A percentile compares a stretch with the other conserved stretches of the same genome.
phyloP scores from a whole-genome alignment of 2,797 vertebrate species.

The Trachurus trachurus region DNA sequence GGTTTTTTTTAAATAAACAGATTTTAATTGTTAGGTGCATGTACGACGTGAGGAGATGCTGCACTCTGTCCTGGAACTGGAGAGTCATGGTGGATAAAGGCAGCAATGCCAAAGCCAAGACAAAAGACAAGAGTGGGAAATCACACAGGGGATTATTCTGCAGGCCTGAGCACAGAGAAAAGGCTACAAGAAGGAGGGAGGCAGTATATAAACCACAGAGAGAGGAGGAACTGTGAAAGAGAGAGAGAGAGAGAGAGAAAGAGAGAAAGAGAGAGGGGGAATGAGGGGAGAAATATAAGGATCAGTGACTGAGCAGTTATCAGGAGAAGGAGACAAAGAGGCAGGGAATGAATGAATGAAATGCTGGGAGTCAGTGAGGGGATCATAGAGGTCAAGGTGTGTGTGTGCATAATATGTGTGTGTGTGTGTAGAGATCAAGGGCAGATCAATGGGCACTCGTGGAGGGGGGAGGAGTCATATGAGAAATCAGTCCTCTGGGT shows the following conservation, averaged over 20 bases:
- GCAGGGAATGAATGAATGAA: constrained; percentile 17
- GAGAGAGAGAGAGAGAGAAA: constrained; percentile 7
- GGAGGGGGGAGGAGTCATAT: constrained; percentile 40
- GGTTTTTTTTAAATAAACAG: too few relatives aligned
- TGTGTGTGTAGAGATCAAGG: constrained; percentile 36
- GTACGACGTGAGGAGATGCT: constrained; percentile 14
- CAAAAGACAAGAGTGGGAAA: constrained; percentile 61
- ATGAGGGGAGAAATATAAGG: not conserved
- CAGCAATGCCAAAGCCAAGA: constrained; percentile 50
- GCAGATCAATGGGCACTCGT: constrained; percentile 32
- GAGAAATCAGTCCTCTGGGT: constrained; percentile 37
- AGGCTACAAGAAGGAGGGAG: constrained; percentile 17
- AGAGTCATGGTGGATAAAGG: constrained; percentile 44
- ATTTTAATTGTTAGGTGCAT: not conserved
- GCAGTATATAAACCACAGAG: constrained; percentile 33
- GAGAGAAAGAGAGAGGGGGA: constrained; percentile 19
- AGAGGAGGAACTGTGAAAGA: constrained; percentile 3
- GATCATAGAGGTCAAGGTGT: constrained; percentile 23
- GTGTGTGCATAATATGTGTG: not conserved
- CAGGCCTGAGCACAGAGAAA: constrained; percentile 58
- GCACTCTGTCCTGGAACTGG: constrained; percentile 15
- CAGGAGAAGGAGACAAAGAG: constrained; percentile 16
- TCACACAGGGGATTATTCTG: constrained; percentile 71
- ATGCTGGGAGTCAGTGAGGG: constrained; percentile 3
- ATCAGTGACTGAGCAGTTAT: constrained; percentile 1